Evolutionary conservation across 2,797 vertebrate species (phyloP).

Genomic region (Schizopygopsis pylzovi): DNA sequence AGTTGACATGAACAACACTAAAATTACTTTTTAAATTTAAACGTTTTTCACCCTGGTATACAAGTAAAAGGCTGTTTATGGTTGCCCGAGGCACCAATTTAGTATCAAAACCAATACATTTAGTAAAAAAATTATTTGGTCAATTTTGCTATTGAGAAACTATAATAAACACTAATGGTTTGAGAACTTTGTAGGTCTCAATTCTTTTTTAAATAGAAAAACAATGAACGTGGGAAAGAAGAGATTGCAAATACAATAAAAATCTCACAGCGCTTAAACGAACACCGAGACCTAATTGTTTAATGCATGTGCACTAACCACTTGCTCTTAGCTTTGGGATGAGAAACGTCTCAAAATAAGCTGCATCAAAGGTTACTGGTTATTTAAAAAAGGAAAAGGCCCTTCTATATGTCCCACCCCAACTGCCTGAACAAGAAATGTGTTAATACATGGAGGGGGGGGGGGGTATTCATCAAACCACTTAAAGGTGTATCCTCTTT

Average conservation of each 20-base stretch:
- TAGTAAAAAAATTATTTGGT: too few relatives aligned
- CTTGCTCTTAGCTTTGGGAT: background rate
- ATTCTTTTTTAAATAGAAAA: background rate
- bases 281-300: too few relatives aligned
- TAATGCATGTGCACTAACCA: too few relatives aligned
- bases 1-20: background rate
- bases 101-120: background rate
- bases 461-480: background rate
- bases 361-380: background rate
- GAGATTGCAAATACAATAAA: too few relatives aligned
- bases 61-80: background rate
- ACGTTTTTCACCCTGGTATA: background rate
- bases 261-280: too few relatives aligned
- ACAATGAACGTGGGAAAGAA: too few relatives aligned
- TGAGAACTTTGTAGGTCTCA: background rate
- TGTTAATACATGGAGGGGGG: background rate
- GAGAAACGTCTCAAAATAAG: constrained; percentile 5
- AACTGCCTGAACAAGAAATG: background rate
- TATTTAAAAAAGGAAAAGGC: background rate
- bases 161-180: background rate
- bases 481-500: background rate
- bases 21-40: background rate
- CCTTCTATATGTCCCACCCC: too few relatives aligned
- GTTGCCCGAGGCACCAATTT: background rate
- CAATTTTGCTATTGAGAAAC: background rate